Evolutionary conservation across 2,113 vertebrate species (phyloP), one percentile per base, ranked within the genome.

Genomic region (Capricornis sumatraensis): DNA sequence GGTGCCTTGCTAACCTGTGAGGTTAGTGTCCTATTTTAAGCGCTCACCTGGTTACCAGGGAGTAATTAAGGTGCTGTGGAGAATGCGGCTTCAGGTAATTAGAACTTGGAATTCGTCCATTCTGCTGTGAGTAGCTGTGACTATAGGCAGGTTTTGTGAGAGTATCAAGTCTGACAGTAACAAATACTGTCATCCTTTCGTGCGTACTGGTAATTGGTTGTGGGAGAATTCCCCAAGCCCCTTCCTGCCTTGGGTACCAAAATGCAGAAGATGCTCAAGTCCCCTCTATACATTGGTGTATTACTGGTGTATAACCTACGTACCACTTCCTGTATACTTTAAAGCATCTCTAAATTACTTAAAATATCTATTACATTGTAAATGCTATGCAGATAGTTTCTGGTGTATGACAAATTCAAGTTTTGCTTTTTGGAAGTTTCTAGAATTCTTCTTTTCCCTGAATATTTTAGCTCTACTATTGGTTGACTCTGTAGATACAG

Each of bases 71-170:
- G 53, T 76, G 58, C 43, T 93, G 85, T 60, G 60, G 47, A 50
- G 53, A 95, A 85, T 52, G 60, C 16, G 47, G 53, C 67, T 97
- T 95, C 78, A 47, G 53, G 58, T 96, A 96, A 96, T 97, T 97
- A 95, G 87, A 95, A 71, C n/a, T 94, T 91, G 53, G 64, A 95
- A 95, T 97, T 90, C 91, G 91, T 86, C 89, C 23, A 23, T 16
- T 90, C 81, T 88, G 30, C 89, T 95, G 47, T 91, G 88, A 96
- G 84, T 92, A 85, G 91, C 43, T 94, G 50, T 64, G 93, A 82
- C 78, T 86, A 33, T 88, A 95, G 95, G 64, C 58, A 95, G n/a
- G 92, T 93, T 97, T 95, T 97, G 58, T 10, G 17, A 85, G 88
- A 95, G 15, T 53, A 95, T 89, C 60, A 83, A 89, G 91, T 91